Base-by-base conservation (phyloP, 1,140 invertebrate species). In the Armadillidium nasatum region DNA sequence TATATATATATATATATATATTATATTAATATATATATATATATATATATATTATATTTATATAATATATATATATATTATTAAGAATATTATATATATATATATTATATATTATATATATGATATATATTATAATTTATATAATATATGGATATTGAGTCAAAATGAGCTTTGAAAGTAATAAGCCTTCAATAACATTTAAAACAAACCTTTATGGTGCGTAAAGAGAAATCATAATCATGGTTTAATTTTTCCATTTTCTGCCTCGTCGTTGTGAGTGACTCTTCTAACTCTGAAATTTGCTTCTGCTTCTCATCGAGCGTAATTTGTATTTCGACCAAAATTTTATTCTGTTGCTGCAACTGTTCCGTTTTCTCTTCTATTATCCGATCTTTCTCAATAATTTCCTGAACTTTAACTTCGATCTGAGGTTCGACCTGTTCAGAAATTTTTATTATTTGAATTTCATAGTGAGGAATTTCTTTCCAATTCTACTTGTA, bases 321-420 rank as follows among this genome's bases (percentile, higher is more conserved):
- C 10, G 83, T 83, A 50, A 83, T 83, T 74, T 83, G 83, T 23
- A 83, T 83, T 74, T 83, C 83, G 6, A 83, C 83, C 10, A 86
- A 77, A 10, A 86, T 82, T 71, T 84, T 83, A 76, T 86, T 84
- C 73, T 85, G 82, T 76, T 84, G 84, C 43, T 83, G 82, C 10
- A 87, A 83, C 23, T 86, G 82, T n/a, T 82, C 81, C n/a, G 85
- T 82, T 72, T 85, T 85, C 76, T 86, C 86, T 72, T 84, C 82
- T n/a, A 85, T 84, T 79, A 78, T 82, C 75, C 81, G 84, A 80
- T 82, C 85, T 76, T 50, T 82, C 82, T 83, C 85, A 81, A 79
- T 82, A 45, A 83, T 80, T 23, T 83, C 82, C 72, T 83, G 82
- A 7, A 83, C 82, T 78, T 86, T 81, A 21, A 85, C 84, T 76